These are phyloP conservation scores for Catharus ustulatus DNA, from an alignment of 2,797 vertebrate species.

Conservation along the genomic window DNA sequence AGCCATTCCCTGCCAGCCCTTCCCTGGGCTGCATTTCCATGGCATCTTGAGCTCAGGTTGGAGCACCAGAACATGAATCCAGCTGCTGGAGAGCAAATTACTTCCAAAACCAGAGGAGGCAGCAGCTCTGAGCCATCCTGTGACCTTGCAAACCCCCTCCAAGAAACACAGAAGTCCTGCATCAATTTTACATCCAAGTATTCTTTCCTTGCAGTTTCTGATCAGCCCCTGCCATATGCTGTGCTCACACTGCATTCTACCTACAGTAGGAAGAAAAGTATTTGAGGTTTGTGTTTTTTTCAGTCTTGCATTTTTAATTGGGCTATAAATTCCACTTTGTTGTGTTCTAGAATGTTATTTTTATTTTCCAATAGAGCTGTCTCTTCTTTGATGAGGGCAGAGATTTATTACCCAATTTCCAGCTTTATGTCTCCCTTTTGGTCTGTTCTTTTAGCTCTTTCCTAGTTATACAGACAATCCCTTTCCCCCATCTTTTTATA, in stretches of 20 bases:
- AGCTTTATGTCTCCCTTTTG: slow-evolving; percentile 51
- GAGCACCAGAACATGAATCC: background rate
- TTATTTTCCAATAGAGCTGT: slow-evolving; percentile 69
- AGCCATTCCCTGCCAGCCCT: background rate
- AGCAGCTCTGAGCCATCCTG: background rate
- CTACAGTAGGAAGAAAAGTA: background rate
- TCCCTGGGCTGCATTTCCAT: rapidly evolving
- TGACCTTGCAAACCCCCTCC: background rate
- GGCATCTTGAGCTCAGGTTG: background rate
- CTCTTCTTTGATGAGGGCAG: slow-evolving; percentile 55
- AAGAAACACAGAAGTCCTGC: background rate
- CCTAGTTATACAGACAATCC: slow-evolving; percentile 7
- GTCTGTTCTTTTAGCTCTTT: slow-evolving; percentile 31
- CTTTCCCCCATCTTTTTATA: background rate
- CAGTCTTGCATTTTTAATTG: slow-evolving; percentile 26
- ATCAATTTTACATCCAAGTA: rapidly evolving
- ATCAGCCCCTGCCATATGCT: rapidly evolving
- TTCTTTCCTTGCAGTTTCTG: background rate
- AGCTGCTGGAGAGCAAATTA: background rate
- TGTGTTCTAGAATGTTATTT: slow-evolving; percentile 48
- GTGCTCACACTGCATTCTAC: background rate
- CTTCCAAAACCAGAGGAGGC: background rate
- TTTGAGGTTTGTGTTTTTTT: background rate
- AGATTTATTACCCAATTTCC: slow-evolving; percentile 64
- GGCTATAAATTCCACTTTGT: slow-evolving; percentile 45